Base-by-base conservation (phyloP, 2,888 invertebrate genomes). In the Euphydryas editha region DNA sequence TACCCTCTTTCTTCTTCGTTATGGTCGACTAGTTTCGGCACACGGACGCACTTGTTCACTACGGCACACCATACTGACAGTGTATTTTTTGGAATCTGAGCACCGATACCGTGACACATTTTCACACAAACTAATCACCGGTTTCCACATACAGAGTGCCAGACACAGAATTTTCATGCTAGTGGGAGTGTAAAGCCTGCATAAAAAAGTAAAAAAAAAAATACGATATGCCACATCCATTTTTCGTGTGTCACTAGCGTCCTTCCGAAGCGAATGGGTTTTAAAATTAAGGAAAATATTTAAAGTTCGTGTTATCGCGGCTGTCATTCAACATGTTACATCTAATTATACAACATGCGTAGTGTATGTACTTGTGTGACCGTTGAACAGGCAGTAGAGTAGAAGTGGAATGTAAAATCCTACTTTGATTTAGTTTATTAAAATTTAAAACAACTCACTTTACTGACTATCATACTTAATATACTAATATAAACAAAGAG, bases 261-360 rank as follows among this genome's bases (percentile, higher is more conserved):
- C 37, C 30, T 59, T 72, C 54, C 62, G 64, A 42, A 60, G 57
- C 66, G 78, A 89, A 90, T 84, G 87, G 81, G 73, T 87, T 87
- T 80, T 77, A 85, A 84, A 87, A 90, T 90, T 90, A 90, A 80
- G 81, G 78, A 77, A 87, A 88, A 85, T 87, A 87, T 89, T 87
- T 89, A 73, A 81, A 78, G 70, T 71, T 72, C 63, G 59, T 55
- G 75, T 87, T 87, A 90, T 90, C 90, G 73, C 54, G 64, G 72
- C 78, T 81, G 87, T 85, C 87, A 83, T 85, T 85, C 83, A 66
- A 66, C 65, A 76, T 74, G 75, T 75, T 76, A 78, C 73, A 77
- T 73, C 68, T 74, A 73, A 72, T 72, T 72, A 72, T 63, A 71
- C 62, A 71, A 62, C 44, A 54, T 55, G 65, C 47, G 59, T 55